Base-by-base conservation (phyloP, 2,797 vertebrate genomes). In the Steatocranus sp. region DNA sequence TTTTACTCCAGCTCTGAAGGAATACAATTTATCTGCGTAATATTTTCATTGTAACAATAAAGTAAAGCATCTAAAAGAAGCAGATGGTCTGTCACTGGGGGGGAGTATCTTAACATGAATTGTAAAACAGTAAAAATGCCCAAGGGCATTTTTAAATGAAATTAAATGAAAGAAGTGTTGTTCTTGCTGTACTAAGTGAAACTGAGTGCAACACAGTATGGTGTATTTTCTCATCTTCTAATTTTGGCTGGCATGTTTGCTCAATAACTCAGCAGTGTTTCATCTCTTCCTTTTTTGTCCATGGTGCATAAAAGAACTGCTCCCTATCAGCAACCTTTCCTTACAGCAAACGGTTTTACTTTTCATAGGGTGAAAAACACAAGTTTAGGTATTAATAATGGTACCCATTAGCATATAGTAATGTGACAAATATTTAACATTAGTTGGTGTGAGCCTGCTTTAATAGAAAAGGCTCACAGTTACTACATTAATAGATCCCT, bases 51-150 rank as follows among this genome's bases (percentile, higher is more conserved):
- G 20, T 43, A 68, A 68, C 38, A 68, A 43, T 41, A 68, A 43
- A 25, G 0, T 68, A 38, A 8, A 68, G 38, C 23, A 41, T 43
- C 8, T 68, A 17, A 68, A 43, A 18, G 14, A 27, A 68, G 63
- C 20, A 43, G 23, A 3, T 8, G 14, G 14, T 25, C 8, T 43
- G 36, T 25, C 63, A 43, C 8, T 4, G 63, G 56, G 9, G 25
- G 4, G 0, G 9, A 6, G 2, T 32, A 11, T 10, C 3, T 66
- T 68, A 66, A 25, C 36, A 66, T 34, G 56, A 61, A 61, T 11
- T 61, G 30, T 61, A 34, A 34, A 61, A 61, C 30, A 61, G 56
- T 46, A 43, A 68, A 68, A 68, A 27, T 70, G 20, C 8, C 27
- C 3, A 1, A 30, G 8, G 53, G 53, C 8, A 54, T 54, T 54